Evolutionary conservation across 2,888 invertebrate genomes (phyloP).

Genomic region (Lepetodrilus schrolli): DNA sequence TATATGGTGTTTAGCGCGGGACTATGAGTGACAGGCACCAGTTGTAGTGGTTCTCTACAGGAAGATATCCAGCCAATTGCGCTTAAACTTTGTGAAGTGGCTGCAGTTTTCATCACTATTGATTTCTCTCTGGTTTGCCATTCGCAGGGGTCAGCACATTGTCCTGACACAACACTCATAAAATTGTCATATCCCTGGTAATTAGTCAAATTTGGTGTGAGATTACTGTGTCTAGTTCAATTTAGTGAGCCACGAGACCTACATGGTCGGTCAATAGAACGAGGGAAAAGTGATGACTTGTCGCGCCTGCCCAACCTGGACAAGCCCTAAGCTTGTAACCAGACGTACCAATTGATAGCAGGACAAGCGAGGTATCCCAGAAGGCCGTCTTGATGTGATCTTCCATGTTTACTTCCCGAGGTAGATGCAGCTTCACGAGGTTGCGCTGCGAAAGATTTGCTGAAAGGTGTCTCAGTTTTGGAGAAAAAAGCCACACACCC

Average conservation of each 20-base stretch:
- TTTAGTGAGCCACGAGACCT: neutral
- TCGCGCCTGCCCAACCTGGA: neutral
- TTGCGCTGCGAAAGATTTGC: neutral
- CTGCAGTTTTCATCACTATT: conserved; percentile 1
- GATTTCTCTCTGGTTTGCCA: neutral
- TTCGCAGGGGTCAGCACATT: neutral
- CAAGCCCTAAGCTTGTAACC: neutral
- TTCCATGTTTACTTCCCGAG: neutral
- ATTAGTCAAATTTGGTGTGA: neutral
- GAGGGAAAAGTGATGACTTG: neutral
- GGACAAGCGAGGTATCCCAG: neutral
- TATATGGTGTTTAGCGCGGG: too few relatives aligned
- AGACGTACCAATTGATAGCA: neutral
- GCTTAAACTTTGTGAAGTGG: neutral
- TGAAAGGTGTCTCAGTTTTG: neutral
- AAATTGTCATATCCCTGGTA: neutral
- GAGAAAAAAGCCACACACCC: too few relatives aligned
- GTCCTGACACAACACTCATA: neutral
- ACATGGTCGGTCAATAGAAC: neutral
- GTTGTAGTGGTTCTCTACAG: too few relatives aligned
- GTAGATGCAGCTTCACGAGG: neutral
- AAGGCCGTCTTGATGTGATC: neutral
- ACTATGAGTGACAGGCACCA: too few relatives aligned
- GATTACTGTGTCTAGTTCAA: conserved; percentile 1
- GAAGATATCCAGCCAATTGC: too few relatives aligned